A percentile compares a stretch with the other conserved stretches of the same genome.
Evolutionary conservation across 2,888 invertebrate species (phyloP).

Genomic region (Pseudococcus viburni): DNA sequence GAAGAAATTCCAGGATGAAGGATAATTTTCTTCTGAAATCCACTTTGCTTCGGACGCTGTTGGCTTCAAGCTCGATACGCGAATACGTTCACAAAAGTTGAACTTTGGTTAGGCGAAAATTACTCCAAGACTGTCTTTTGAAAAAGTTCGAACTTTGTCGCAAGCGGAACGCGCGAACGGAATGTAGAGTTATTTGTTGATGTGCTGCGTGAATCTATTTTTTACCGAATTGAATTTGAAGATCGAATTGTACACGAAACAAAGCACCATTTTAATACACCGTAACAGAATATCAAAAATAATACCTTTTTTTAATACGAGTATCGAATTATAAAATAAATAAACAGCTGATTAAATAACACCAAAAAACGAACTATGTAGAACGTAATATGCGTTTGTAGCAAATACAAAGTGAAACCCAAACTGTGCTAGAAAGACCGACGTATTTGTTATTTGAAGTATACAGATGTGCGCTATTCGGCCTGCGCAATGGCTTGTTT

Average conservation of each 20-base stretch:
- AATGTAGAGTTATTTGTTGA: slow-evolving; percentile 32
- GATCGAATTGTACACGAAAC: slow-evolving; percentile 61
- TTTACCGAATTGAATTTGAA: slow-evolving; percentile 65
- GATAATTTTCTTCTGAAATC: slow-evolving; percentile 62
- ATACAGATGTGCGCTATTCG: slow-evolving; percentile 7
- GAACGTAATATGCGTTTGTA: slow-evolving; percentile 29
- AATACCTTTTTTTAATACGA: slow-evolving; percentile 25
- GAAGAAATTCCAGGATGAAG: slow-evolving; percentile 65
- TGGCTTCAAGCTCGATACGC: background rate
- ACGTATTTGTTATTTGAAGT: slow-evolving; percentile 50
- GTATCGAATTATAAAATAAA: slow-evolving; percentile 2
- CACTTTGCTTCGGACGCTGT: slow-evolving; percentile 37
- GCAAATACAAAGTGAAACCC: slow-evolving; percentile 45
- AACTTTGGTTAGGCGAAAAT: background rate
- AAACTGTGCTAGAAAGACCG: slow-evolving; percentile 25
- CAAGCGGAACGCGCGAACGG: background rate
- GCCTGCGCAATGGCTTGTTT: slow-evolving; percentile 7
- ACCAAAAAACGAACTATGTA: slow-evolving; percentile 13
- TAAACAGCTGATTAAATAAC: slow-evolving; percentile 43
- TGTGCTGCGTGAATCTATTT: background rate
- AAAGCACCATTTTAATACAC: slow-evolving; percentile 65
- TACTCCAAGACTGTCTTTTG: background rate
- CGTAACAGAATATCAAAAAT: slow-evolving; percentile 1
- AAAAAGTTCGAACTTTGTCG: background rate
- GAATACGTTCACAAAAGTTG: background rate